Base-by-base conservation (phyloP, 1,140 invertebrate genomes). In the Trissolcus basalis region DNA sequence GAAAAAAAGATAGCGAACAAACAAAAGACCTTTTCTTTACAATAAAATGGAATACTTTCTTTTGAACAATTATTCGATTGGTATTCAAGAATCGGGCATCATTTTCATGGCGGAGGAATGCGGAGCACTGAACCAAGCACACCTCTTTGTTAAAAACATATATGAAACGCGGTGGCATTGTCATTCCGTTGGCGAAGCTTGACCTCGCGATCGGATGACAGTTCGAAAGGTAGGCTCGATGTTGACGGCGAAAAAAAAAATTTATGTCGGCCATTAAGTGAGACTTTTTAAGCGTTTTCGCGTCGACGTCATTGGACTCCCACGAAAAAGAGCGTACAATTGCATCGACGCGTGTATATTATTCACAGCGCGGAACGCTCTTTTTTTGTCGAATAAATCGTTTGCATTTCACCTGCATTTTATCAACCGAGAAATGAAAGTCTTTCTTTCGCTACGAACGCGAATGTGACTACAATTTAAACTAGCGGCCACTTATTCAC, bases 401-500 rank as follows among this genome's bases (percentile, higher is more conserved):
- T 64, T 67, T 59, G 45, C 68, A 71, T 76, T 77, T 77, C 74
- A 61, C 68, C 48, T 53, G 65, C 51, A 68, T 71, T 59, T 72
- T 77, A 77, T 72, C 59, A 72, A 68, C 64, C 61, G 65, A 73
- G 63, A 77, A 72, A 76, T 55, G 68, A 78, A 78, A 78, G 68
- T 72, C 58, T 77, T 72, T 68, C 74, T 77, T 79, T 79, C 73
- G 69, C 77, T 76, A 55, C 64, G 55, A 67, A 60, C 64, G 32
- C 75, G 54, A 60, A 64, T 72, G 54, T 63, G 68, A 71, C 47
- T 64, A 64, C 68, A 71, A 77, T 77, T 77, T 72, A 41, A 77
- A 72, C 44, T 55, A 49, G 19, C 54, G 33, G 27, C 45, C 39
- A 63, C 36, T 60, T 59, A 65, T 43, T 12, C 48, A 61, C 36